Conservation (phyloP, 2,888 invertebrate species). For the Caradrina kadenii region DNA sequence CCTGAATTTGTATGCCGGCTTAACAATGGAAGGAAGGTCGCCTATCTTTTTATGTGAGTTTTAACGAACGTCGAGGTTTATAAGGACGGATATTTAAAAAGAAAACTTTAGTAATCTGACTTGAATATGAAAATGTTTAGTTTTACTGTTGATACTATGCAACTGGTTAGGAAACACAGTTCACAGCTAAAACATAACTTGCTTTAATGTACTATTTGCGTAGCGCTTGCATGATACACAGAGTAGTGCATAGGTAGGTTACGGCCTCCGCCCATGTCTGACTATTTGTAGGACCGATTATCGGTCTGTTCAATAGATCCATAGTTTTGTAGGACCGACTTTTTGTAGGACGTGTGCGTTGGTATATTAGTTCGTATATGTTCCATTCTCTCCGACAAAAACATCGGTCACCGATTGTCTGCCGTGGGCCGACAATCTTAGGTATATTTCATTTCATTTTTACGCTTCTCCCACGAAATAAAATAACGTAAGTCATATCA, state of each 20-base stretch:
- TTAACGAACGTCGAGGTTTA: constrained; percentile 33
- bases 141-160: constrained; percentile 12
- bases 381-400: too few species aligned
- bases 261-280: too few species aligned
- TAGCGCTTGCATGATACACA: constrained; percentile 5
- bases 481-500: neutral
- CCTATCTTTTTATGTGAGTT: constrained; percentile 55
- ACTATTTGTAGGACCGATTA: too few species aligned
- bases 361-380: too few species aligned
- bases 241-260: neutral
- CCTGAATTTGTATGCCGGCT: constrained; percentile 44
- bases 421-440: constrained; percentile 19
- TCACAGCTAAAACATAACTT: constrained; percentile 17
- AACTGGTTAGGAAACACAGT: constrained; percentile 32
- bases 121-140: constrained; percentile 36
- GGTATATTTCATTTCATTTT: constrained; percentile 6
- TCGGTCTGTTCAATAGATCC: too few species aligned
- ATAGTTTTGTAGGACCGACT: too few species aligned
- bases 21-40: constrained; percentile 43
- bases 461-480: constrained; percentile 4
- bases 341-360: too few species aligned
- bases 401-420: too few species aligned
- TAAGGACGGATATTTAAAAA: constrained; percentile 35
- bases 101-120: constrained; percentile 38
- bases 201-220: constrained; percentile 20